A percentile compares a stretch with the other conserved stretches of the same genome.
Evolutionary conservation across 2,113 vertebrate genomes (phyloP).

Genomic region (Colossoma macropomum): DNA sequence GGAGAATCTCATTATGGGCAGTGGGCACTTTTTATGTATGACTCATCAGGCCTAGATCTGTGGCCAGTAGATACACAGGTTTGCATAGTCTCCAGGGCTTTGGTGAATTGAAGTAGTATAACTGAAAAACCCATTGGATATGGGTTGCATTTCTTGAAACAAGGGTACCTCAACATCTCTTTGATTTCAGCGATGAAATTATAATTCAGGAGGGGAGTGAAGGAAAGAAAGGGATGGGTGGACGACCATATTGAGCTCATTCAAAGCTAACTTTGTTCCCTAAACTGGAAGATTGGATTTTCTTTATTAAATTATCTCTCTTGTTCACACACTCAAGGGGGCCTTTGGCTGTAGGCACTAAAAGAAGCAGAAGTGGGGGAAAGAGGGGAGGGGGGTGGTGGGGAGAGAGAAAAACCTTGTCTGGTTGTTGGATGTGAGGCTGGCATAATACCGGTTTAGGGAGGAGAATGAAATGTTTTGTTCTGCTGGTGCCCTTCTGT

Average conservation of each 20-base stretch:
- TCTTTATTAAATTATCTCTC: slow-evolving; percentile 94
- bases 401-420: slow-evolving; percentile 78
- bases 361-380: slow-evolving; percentile 67
- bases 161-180: slow-evolving; percentile 66
- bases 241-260: slow-evolving; percentile 76
- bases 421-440: slow-evolving; percentile 75
- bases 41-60: slow-evolving; percentile 27
- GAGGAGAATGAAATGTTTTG: slow-evolving; percentile 91
- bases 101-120: slow-evolving; percentile 50
- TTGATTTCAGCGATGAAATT: slow-evolving; percentile 79
- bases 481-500: slow-evolving; percentile 83
- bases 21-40: slow-evolving; percentile 31
- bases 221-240: slow-evolving; percentile 62
- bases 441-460: slow-evolving; percentile 87
- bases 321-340: slow-evolving; percentile 97
- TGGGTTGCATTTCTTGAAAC: slow-evolving; percentile 58
- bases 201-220: slow-evolving; percentile 65
- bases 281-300: slow-evolving; percentile 86
- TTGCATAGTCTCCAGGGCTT: slow-evolving; percentile 6
- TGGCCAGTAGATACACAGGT: slow-evolving; percentile 24
- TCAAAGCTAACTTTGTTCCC: slow-evolving; percentile 83
- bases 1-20: slow-evolving; percentile 36
- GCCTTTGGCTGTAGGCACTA: slow-evolving; percentile 79
- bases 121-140: slow-evolving; percentile 21
- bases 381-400: slow-evolving; percentile 29